Evolutionary conservation across 2,888 invertebrate genomes (phyloP).

Genomic region (Tromatobia lineatoria): DNA sequence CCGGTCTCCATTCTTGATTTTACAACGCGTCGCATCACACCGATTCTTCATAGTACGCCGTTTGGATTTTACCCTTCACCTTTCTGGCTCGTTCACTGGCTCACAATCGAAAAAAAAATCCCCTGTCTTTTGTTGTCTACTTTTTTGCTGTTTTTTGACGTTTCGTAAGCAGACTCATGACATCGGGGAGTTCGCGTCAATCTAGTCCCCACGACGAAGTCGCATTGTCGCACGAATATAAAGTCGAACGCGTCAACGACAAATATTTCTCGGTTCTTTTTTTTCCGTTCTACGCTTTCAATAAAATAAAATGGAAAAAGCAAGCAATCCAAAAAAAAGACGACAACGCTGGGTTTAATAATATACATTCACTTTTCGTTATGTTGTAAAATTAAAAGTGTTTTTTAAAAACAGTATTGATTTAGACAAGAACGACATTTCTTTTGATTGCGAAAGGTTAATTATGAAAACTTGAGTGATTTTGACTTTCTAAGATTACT

Average conservation of each 20-base stretch:
- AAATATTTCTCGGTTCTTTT: neutral
- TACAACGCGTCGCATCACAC: slow-evolving; percentile 33
- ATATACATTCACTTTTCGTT: too few species aligned
- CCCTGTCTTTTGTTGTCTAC: neutral
- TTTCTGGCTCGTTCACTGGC: slow-evolving; percentile 11
- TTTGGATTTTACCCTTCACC: neutral
- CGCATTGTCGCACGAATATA: slow-evolving; percentile 11
- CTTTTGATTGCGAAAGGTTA: too few species aligned
- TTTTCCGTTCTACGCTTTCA: neutral
- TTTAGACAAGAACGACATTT: too few species aligned
- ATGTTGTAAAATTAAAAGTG: too few species aligned
- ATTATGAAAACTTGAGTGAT: too few species aligned
- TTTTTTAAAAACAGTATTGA: too few species aligned
- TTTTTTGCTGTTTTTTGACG: slow-evolving; percentile 1
- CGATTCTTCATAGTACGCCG: slow-evolving; percentile 26
- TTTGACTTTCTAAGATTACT: too few species aligned
- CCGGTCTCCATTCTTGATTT: slow-evolving; percentile 35
- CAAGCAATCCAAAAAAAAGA: neutral
- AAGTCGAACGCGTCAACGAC: slow-evolving; percentile 3
- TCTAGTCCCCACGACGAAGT: neutral
- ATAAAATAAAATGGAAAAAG: neutral
- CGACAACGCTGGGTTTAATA: too few species aligned
- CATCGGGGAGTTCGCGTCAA: slow-evolving; percentile 1
- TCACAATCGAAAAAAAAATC: neutral
- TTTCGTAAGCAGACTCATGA: slow-evolving; percentile 31